Conservation (phyloP, 2,113 vertebrate genomes). For the Lanius collurio region DNA sequence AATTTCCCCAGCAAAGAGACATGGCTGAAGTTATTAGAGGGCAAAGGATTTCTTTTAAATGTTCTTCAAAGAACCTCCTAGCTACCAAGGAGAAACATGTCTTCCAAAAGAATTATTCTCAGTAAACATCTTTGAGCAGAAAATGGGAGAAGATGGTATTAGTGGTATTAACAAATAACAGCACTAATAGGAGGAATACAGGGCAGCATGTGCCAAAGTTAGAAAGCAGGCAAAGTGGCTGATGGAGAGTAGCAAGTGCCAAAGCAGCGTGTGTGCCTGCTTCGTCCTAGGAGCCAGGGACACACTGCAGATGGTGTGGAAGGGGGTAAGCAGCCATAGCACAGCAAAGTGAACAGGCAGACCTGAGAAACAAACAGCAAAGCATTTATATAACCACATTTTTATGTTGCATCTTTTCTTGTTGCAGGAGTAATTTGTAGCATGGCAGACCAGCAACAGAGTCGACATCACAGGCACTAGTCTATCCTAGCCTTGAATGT, state of each 20-base stretch:
- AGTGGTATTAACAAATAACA: not conserved
- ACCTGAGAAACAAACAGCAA: not conserved
- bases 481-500: not conserved
- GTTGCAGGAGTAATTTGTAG: not conserved
- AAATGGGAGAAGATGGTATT: not conserved
- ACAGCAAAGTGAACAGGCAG: not conserved
- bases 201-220: not conserved
- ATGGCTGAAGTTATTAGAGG: not conserved
- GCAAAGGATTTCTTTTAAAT: not conserved
- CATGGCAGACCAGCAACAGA: not conserved
- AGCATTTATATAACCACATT: not conserved
- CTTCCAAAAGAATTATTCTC: not conserved
- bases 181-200: not conserved
- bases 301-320: not conserved
- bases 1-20: not conserved
- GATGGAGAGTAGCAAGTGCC: not conserved
- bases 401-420: not conserved
- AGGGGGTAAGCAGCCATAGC: not conserved
- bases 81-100: fast-evolving
- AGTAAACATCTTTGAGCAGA: not conserved
- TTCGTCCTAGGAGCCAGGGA: not conserved
- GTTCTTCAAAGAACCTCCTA: not conserved
- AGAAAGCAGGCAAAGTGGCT: not conserved
- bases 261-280: not conserved
- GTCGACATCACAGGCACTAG: not conserved